phyloP scores from a whole-genome alignment of 2,888 invertebrate genomes.

The Dioctria linearis region DNA sequence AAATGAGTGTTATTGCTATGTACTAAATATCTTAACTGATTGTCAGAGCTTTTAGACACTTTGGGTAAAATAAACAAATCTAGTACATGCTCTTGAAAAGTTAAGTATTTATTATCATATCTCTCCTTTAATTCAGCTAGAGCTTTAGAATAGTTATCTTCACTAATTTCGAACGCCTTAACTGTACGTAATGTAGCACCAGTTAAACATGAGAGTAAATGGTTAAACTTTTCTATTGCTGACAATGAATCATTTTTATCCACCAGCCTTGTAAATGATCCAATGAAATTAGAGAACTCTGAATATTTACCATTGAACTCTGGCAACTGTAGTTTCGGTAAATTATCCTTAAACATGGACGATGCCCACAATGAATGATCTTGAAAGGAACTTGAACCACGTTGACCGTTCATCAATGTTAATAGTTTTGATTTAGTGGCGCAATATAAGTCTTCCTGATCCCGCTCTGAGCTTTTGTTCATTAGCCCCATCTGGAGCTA shows the following conservation, averaged over 20 bases:
- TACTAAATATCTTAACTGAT: neutral
- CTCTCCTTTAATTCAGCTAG: neutral
- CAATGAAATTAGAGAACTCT: neutral
- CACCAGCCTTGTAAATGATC: no score
- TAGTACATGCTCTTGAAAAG: neutral
- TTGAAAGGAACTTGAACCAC: no score
- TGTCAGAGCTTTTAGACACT: neutral
- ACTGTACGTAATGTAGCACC: no score
- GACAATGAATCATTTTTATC: no score
- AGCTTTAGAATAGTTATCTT: neutral
- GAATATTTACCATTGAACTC: slow-evolving; percentile 30
- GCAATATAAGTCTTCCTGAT: slow-evolving; percentile 12
- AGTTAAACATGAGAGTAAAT: no score
- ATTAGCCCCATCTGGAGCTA: neutral
- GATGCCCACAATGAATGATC: neutral
- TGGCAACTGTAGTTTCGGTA: slow-evolving; percentile 10
- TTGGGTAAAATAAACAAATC: neutral
- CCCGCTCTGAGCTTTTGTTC: neutral
- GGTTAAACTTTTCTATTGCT: no score
- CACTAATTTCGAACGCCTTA: neutral
- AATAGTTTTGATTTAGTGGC: slow-evolving; percentile 27
- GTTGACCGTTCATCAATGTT: no score
- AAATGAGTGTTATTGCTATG: neutral
- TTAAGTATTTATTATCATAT: neutral
- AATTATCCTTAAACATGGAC: neutral